Conservation (phyloP, 2,888 invertebrate species). For the Scelioninae gen. 1 region DNA sequence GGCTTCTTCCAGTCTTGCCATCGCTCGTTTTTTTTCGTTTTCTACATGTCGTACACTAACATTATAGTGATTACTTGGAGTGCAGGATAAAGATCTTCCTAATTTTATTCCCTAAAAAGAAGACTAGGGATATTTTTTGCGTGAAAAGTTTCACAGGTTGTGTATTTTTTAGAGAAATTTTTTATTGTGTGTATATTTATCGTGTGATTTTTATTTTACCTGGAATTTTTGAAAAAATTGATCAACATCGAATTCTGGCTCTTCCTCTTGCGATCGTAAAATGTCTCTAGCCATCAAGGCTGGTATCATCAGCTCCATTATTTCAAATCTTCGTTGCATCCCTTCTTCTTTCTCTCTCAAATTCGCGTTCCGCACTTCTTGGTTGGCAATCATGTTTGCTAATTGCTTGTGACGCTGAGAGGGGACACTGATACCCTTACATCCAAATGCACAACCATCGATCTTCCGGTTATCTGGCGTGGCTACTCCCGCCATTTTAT, state of each 20-base stretch:
- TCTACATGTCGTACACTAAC: no score
- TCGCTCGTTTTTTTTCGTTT: no score
- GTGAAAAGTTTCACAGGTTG: no score
- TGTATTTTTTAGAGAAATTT: no score
- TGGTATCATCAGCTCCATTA: constrained; percentile 46
- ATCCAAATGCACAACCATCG: constrained; percentile 35
- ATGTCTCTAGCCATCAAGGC: constrained; percentile 47
- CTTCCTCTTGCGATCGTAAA: constrained; percentile 17
- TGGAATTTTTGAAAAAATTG: constrained; percentile 14
- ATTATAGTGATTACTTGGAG: no score
- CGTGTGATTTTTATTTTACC: no score
- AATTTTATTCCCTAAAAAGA: no score
- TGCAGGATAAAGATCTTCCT: no score
- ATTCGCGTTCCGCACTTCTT: constrained; percentile 26
- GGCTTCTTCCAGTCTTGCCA: no score
- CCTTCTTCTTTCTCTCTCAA: constrained; percentile 35
- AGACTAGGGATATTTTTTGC: no score
- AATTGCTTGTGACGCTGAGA: constrained; percentile 30
- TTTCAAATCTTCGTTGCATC: constrained; percentile 23
- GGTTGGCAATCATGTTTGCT: constrained; percentile 35
- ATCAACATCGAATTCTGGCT: constrained; percentile 27
- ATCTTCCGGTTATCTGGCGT: constrained; percentile 35
- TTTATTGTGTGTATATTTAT: no score
- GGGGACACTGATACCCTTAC: constrained; percentile 23
- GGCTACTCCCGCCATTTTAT: constrained; percentile 12